Evolutionary conservation across 2,888 invertebrate genomes (phyloP), one percentile per base, ranked within the genome.

Genomic region (Orthosia cruda): DNA sequence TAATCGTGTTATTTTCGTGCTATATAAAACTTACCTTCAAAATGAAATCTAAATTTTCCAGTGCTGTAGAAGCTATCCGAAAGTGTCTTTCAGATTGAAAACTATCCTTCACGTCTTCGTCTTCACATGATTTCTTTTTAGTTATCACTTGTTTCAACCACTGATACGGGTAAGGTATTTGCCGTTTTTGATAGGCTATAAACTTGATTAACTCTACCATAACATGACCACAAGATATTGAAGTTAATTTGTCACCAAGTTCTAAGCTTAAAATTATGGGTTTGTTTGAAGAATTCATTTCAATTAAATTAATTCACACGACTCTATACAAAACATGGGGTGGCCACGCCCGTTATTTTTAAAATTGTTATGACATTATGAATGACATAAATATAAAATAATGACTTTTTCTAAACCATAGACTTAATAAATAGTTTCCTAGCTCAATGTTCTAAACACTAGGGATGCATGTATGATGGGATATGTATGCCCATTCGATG

Each of bases 161-260:
- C 78, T 95, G 95, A 80, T 97, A 97, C 0, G 93, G 92, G 81
- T 97, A 97, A 0, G 97, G 97, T 88, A 97, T 97, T 91, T 97
- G 97, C 57, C 97, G 91, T 89, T 97, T 97, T 90, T 97, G 97
- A 92, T 97, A 97, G 0, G 96, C 92, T 59, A 97, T 91, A 84
- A 97, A 97, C 90, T 97, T 97, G 59, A 97, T 92, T 77, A 97
- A 88, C 92, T 97, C 97, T 40, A 96, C 97, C 64, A 97, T 93
- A 63, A 97, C 91, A 80, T 97, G 95, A 7, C 97, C 97, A 91
- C 97, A 97, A 23, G 97, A 96, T 89, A 96, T 95, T 52, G 97
- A 94, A 52, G 97, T 97, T 85, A 97, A 89, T 87, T 97, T 94
- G 86, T 97, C 97, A 59, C 96, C 96, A 75, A 97, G 94, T 65